These are phyloP conservation scores for Bombus confusus DNA, from an alignment of 1,140 invertebrate species.

Conservation along the genomic window DNA sequence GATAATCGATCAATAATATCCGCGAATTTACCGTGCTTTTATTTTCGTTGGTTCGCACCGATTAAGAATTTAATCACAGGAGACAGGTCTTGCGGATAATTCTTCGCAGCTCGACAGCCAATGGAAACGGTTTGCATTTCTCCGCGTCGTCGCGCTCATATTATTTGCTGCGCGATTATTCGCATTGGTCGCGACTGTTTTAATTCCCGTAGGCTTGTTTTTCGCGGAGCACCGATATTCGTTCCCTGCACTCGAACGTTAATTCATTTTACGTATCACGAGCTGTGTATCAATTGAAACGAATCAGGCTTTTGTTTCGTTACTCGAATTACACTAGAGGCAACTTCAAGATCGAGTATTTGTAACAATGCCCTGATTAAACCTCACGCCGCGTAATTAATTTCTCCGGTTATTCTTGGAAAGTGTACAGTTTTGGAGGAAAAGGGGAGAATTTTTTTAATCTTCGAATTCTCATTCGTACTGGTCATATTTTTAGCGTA, in stretches of 20 bases:
- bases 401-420: no score
- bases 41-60: background rate
- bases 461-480: no score
- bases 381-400: no score
- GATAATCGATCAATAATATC: background rate
- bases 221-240: background rate
- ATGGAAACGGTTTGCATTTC: background rate
- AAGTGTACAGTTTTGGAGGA: no score
- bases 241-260: background rate
- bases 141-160: background rate
- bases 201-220: background rate
- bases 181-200: background rate
- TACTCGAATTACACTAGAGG: background rate
- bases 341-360: no score
- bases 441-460: no score
- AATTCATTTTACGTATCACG: conserved; percentile 17
- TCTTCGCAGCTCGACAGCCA: conserved; percentile 8
- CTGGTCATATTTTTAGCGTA: no score
- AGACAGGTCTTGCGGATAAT: background rate
- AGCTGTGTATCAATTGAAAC: background rate
- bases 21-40: background rate
- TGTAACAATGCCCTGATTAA: no score
- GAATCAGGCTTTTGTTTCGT: background rate
- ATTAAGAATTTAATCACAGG: conserved; percentile 29
- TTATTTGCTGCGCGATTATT: conserved; percentile 23